These are phyloP conservation scores for Entelurus aequoreus DNA, from an alignment of 2,113 vertebrate genomes.

Conservation along the genomic window DNA sequence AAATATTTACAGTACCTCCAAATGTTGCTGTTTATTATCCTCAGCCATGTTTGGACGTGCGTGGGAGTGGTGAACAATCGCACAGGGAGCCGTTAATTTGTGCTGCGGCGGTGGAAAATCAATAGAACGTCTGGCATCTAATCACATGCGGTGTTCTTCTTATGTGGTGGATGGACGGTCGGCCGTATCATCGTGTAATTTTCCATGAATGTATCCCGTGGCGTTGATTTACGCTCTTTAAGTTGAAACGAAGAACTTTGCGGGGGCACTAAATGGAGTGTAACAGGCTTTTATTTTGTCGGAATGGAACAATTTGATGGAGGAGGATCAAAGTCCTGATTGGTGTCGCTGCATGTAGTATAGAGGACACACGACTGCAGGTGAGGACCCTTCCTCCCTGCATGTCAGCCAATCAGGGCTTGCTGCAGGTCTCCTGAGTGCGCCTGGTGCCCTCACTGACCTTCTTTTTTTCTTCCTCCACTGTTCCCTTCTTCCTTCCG, in stretches of 20 bases:
- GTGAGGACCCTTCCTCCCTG: slow-evolving; percentile 32
- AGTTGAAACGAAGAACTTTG: slow-evolving; percentile 7
- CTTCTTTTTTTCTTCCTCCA: slow-evolving; percentile 35
- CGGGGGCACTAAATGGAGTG: background rate
- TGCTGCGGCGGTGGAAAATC: slow-evolving; percentile 44
- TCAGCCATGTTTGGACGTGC: slow-evolving; percentile 17
- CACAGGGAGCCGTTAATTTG: slow-evolving; percentile 34
- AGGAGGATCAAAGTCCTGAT: too few relatives aligned
- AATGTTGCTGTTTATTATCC: background rate
- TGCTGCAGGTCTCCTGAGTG: slow-evolving; percentile 35
- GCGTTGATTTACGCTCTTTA: slow-evolving; percentile 16
- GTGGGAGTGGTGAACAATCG: slow-evolving; percentile 27
- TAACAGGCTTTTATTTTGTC: background rate
- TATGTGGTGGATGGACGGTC: slow-evolving; percentile 28
- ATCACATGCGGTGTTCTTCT: slow-evolving; percentile 34
- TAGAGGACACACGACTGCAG: slow-evolving; percentile 56
- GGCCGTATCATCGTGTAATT: slow-evolving; percentile 29
- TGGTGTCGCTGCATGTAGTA: background rate
- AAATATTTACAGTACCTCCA: background rate
- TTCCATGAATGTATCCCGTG: slow-evolving; percentile 17
- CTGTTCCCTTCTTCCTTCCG: slow-evolving; percentile 10
- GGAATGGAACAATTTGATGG: too few relatives aligned
- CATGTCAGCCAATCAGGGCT: slow-evolving; percentile 49
- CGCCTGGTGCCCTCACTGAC: slow-evolving; percentile 27
- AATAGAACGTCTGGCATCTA: slow-evolving; percentile 44